These are phyloP conservation scores for Sarcophaga bullata DNA, from an alignment of 1,140 invertebrate species.

Conservation along the genomic window DNA sequence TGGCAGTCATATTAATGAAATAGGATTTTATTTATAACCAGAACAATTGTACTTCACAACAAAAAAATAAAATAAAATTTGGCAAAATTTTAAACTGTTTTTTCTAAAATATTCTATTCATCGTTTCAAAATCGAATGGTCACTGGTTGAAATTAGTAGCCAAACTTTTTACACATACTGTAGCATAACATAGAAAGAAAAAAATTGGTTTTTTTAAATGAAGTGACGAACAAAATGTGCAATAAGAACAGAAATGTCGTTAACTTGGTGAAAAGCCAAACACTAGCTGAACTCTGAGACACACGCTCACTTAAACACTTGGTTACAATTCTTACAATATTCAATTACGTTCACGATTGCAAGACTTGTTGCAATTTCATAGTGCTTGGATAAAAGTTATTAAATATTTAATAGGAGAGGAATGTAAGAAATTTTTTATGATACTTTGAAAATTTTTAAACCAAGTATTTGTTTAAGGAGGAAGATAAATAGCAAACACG, in stretches of 20 bases:
- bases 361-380: neutral
- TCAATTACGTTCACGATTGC: neutral
- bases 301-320: neutral
- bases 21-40: too few species aligned
- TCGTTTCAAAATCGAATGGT: too few species aligned
- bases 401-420: neutral
- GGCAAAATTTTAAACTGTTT: too few species aligned
- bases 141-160: neutral
- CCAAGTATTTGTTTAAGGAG: neutral
- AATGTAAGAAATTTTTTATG: neutral
- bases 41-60: too few species aligned
- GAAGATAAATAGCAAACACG: too few species aligned
- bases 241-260: neutral
- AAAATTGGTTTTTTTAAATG: neutral
- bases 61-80: too few species aligned
- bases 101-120: too few species aligned
- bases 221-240: too few species aligned
- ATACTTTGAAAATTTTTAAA: neutral
- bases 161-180: neutral
- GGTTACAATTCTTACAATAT: neutral
- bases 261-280: neutral
- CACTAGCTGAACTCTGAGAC: neutral
- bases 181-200: neutral
- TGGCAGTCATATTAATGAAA: too few species aligned
- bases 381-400: neutral